phyloP scores from a whole-genome alignment of 2,888 invertebrate species.

The Camponotus fellah region DNA sequence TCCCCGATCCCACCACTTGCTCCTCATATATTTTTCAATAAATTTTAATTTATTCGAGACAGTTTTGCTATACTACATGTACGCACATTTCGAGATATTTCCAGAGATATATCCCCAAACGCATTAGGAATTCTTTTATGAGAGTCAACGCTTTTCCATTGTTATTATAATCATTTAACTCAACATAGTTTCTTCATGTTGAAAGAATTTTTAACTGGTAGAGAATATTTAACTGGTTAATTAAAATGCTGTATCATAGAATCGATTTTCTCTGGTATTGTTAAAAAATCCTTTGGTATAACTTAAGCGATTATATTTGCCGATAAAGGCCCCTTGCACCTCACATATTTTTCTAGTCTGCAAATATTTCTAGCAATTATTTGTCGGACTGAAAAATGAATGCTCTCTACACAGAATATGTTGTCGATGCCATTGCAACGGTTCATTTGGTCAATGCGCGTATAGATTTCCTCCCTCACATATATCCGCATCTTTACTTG shows the following conservation, averaged over 20 bases:
- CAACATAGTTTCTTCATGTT: not conserved
- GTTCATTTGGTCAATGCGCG: no score
- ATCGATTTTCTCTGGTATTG: not conserved
- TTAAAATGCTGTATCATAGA: conserved; percentile 35
- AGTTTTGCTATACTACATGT: not conserved
- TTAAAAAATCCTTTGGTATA: conserved; percentile 15
- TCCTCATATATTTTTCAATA: no score
- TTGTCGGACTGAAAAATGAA: no score
- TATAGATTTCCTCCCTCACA: no score
- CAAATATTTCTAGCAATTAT: no score
- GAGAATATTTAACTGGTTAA: conserved; percentile 20
- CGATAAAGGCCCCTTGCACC: not conserved
- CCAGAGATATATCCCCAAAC: not conserved
- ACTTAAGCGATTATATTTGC: conserved; percentile 4
- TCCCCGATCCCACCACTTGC: no score
- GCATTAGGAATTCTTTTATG: conserved; percentile 14
- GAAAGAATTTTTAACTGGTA: not conserved
- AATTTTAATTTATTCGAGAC: conserved; percentile 22
- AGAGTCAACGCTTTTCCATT: not conserved
- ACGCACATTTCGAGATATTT: not conserved
- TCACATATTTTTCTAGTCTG: no score
- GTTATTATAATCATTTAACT: not conserved
- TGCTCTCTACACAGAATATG: no score
- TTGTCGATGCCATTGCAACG: no score
- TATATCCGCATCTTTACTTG: not conserved